Evolutionary conservation across 2,888 invertebrate genomes (phyloP), one percentile per base, ranked within the genome.

Genomic region (Coelopa pilipes): DNA sequence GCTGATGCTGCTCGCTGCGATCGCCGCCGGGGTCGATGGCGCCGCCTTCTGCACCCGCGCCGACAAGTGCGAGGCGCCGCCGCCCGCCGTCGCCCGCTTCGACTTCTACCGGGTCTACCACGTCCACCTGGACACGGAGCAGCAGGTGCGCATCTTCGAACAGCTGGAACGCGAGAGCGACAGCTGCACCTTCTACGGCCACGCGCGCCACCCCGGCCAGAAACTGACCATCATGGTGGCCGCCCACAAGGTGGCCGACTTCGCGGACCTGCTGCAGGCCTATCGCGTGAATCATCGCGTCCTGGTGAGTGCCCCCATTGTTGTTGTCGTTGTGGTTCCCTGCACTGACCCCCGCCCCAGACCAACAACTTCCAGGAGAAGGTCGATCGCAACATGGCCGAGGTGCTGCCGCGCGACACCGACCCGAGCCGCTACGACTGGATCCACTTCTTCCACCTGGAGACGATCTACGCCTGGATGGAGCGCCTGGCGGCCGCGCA

Each of bases 401-500:
- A 79, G 65, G 79, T 84, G 1, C 78, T 78, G 55, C 81, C 83
- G 0, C 78, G 76, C 47, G 73, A 76, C 11, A 79, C 81, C 1
- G 47, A 80, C 1, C 75, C 79, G 1, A 76, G 77, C 2, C 71
- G 81, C 9, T 82, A 82, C 47, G 84, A 84, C 63, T 87, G 87
- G 87, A 76, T 79, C 63, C 83, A 85, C 53, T 87, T 82, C 67
- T 86, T 83, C 71, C 85, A 86, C 45, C 72, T 87, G 73, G 82
- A 84, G 21, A 86, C 82, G 15, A 87, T 87, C 10, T 82, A 86
- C 68, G 80, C 73, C 2, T 87, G 87, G 87, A 65, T 87, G 72
- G 82, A 83, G 17, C 76, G 79, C 46, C 21, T 84, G 49, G 79
- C 81, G 0, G 59, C 67, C 0, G 78, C 82, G 5, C 77, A 84